Percentiles rank a stretch among this genome's conserved stretches.
These are phyloP conservation scores for Phalacrocorax aristotelis DNA, from an alignment of 2,113 vertebrate genomes.

Conservation along the genomic window DNA sequence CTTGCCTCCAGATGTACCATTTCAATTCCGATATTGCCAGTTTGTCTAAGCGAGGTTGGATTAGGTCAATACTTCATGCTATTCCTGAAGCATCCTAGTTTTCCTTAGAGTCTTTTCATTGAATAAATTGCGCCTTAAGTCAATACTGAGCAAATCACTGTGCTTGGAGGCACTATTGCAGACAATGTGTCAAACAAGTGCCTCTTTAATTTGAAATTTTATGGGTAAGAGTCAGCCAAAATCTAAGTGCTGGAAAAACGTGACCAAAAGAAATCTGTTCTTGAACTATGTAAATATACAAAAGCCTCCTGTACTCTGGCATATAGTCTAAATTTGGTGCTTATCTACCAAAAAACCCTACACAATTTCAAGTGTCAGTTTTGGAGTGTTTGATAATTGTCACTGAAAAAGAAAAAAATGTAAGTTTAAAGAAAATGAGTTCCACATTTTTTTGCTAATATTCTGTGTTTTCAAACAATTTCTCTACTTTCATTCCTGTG, in stretches of 20 bases:
- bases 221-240: not conserved
- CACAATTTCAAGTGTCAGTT: not conserved
- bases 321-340: not conserved
- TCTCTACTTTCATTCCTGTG: not conserved
- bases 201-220: constrained; percentile 23
- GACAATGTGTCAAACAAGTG: constrained; percentile 1
- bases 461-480: not conserved
- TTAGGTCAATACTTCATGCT: constrained; percentile 40
- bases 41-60: constrained; percentile 36
- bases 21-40: constrained; percentile 31
- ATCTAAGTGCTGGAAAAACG: not conserved
- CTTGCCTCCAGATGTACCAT: constrained; percentile 32
- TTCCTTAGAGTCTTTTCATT: constrained; percentile 29
- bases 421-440: not conserved
- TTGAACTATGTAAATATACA: not conserved
- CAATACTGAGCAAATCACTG: constrained; percentile 36
- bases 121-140: constrained; percentile 21
- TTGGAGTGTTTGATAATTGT: not conserved
- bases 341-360: not conserved
- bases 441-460: not conserved
- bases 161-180: not conserved
- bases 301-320: not conserved
- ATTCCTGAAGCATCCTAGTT: constrained; percentile 9
- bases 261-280: not conserved
- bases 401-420: not conserved